Conservation (phyloP, 2,113 vertebrate species). For the Oryzias javanicus region DNA sequence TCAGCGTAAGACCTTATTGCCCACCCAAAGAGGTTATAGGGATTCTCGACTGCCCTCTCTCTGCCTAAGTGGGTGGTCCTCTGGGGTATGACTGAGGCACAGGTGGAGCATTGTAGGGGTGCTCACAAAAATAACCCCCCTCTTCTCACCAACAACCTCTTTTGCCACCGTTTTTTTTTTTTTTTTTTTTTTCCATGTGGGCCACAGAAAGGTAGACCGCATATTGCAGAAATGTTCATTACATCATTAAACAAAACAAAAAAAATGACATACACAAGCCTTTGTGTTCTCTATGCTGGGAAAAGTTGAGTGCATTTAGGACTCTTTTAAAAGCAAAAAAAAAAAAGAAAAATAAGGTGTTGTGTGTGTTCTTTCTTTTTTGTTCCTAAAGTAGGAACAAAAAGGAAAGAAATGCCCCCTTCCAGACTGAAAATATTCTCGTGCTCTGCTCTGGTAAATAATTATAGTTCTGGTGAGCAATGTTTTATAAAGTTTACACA, state of each 20-base stretch:
- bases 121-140: slow-evolving; percentile 77
- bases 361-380: too few species aligned
- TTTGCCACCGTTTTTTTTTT: slow-evolving; percentile 36
- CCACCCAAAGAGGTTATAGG: slow-evolving; percentile 84
- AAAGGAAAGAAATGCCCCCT: slow-evolving; percentile 57
- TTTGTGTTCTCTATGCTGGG: slow-evolving; percentile 21
- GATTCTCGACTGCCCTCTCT: slow-evolving; percentile 75
- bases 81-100: slow-evolving; percentile 80
- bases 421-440: slow-evolving; percentile 78
- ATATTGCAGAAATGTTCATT: slow-evolving; percentile 67
- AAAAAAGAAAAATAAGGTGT: too few species aligned
- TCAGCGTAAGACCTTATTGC: slow-evolving; percentile 77
- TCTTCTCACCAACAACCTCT: slow-evolving; percentile 54
- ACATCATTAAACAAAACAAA: slow-evolving; percentile 55
- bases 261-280: slow-evolving; percentile 59
- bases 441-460: slow-evolving; percentile 98
- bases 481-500: slow-evolving; percentile 99
- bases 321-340: slow-evolving; percentile 7
- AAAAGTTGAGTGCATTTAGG: slow-evolving; percentile 35
- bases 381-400: too few species aligned
- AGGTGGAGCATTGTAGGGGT: slow-evolving; percentile 84
- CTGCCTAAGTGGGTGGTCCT: slow-evolving; percentile 83
- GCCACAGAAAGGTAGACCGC: slow-evolving; percentile 65
- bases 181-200: slow-evolving; percentile 55
- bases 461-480: slow-evolving; percentile 98